Evolutionary conservation across 2,888 invertebrate species (phyloP).

Genomic region (Eupithecia tripunctaria): DNA sequence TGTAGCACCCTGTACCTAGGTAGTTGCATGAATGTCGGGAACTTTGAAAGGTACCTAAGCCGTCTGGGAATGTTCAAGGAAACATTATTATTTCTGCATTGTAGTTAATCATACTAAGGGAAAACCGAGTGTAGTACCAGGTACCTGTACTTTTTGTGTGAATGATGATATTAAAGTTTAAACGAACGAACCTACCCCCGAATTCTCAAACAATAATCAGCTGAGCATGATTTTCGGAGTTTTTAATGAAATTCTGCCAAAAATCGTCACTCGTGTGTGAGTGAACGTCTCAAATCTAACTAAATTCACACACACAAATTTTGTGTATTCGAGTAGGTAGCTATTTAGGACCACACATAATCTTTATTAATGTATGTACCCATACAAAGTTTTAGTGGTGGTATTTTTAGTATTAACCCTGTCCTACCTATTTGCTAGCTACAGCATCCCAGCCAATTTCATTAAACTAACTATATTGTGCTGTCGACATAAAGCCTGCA

Average conservation of each 20-base stretch:
- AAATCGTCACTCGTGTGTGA: too few species aligned
- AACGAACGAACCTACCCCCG: neutral
- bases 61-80: constrained; percentile 25
- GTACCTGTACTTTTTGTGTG: neutral
- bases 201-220: neutral
- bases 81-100: constrained; percentile 12
- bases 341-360: too few species aligned
- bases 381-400: too few species aligned
- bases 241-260: neutral
- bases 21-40: constrained; percentile 31
- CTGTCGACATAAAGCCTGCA: constrained; percentile 27
- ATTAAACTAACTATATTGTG: constrained; percentile 23
- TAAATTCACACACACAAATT: too few species aligned
- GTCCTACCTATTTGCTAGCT: too few species aligned
- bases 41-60: constrained; percentile 27
- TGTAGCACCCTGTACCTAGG: constrained; percentile 21
- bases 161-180: neutral
- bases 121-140: neutral
- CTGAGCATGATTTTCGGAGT: neutral
- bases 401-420: neutral
- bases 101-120: neutral
- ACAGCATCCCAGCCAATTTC: constrained; percentile 11
- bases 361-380: too few species aligned
- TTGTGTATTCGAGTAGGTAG: too few species aligned
- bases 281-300: too few species aligned